These are phyloP conservation scores for Plagodis dolabraria DNA, from an alignment of 2,888 invertebrate species.

Conservation along the genomic window DNA sequence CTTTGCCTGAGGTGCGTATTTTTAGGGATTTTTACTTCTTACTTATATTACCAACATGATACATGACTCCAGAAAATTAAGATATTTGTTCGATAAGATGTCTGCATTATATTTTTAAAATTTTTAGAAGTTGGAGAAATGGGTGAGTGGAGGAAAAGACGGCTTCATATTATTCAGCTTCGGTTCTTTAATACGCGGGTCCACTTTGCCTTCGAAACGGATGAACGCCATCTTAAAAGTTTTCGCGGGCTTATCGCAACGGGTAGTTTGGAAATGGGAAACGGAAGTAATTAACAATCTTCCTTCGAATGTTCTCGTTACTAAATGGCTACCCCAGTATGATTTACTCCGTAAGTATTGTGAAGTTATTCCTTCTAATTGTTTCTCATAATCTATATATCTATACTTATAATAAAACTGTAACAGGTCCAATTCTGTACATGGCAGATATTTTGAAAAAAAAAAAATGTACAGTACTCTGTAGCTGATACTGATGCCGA, in stretches of 20 bases:
- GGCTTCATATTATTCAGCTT: slow-evolving; percentile 89
- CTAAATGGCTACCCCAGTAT: slow-evolving; percentile 88
- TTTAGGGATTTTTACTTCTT: neutral
- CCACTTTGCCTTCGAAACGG: slow-evolving; percentile 84
- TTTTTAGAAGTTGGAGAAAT: slow-evolving; percentile 78
- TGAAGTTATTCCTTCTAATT: neutral
- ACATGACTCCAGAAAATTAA: too few species aligned
- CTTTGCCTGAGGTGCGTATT: slow-evolving; percentile 48
- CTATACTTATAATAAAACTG: too few species aligned
- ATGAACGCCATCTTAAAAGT: slow-evolving; percentile 83
- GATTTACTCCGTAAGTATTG: slow-evolving; percentile 86
- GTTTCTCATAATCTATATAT: too few species aligned
- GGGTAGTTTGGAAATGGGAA: slow-evolving; percentile 91
- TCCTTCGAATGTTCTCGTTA: slow-evolving; percentile 84
- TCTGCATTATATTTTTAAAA: too few species aligned
- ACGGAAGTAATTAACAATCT: slow-evolving; percentile 76
- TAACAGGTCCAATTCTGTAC: too few species aligned
- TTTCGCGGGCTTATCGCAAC: slow-evolving; percentile 84
- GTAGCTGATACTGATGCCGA: too few species aligned
- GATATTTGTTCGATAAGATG: too few species aligned
- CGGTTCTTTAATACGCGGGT: slow-evolving; percentile 88
- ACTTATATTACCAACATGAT: too few species aligned
- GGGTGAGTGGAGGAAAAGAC: slow-evolving; percentile 83
- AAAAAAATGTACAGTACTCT: too few species aligned
- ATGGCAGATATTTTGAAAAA: too few species aligned